A percentile compares a stretch with the other conserved stretches of the same genome.
These are phyloP conservation scores for Cetoscarus ocellatus DNA, from an alignment of 2,797 vertebrate species.

Conservation along the genomic window DNA sequence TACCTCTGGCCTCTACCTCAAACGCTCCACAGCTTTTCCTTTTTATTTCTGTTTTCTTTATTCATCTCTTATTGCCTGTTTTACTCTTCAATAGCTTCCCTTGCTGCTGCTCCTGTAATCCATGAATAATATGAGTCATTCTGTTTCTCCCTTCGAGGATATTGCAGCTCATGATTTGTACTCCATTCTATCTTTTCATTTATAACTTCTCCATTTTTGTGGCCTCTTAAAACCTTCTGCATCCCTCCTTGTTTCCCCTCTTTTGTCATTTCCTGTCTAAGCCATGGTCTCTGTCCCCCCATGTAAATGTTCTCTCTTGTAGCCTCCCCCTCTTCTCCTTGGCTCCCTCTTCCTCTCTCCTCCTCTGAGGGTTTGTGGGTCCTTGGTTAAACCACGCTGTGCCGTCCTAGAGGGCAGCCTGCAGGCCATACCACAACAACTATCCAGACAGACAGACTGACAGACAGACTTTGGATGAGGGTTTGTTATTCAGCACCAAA, in stretches of 20 bases:
- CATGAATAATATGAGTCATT: constrained; percentile 63
- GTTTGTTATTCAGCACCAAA: constrained; percentile 13
- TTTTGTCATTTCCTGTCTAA: constrained; percentile 16
- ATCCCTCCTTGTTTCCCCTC: constrained; percentile 8
- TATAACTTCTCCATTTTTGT: constrained; percentile 32
- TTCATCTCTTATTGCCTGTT: constrained; percentile 58
- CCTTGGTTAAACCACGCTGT: constrained; percentile 34
- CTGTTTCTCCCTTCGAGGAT: constrained; percentile 41
- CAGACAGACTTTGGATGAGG: constrained; percentile 43
- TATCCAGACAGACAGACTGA: constrained; percentile 26
- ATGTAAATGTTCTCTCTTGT: not conserved
- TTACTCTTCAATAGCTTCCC: constrained; percentile 51
- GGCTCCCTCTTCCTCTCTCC: not conserved
- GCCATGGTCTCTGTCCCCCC: not conserved
- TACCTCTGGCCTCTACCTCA: constrained; percentile 32
- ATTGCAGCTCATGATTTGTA: constrained; percentile 18
- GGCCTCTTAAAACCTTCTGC: constrained; percentile 18
- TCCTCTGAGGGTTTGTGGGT: constrained; percentile 8
- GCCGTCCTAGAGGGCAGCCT: constrained; percentile 27
- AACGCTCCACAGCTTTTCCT: constrained; percentile 21
- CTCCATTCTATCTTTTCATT: constrained; percentile 43
- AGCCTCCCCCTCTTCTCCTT: not conserved
- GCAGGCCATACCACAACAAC: not conserved
- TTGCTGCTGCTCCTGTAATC: constrained; percentile 47
- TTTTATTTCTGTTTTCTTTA: constrained; percentile 38